Conservation (phyloP, 2,797 vertebrate species). For the Manis crassicaudata region DNA sequence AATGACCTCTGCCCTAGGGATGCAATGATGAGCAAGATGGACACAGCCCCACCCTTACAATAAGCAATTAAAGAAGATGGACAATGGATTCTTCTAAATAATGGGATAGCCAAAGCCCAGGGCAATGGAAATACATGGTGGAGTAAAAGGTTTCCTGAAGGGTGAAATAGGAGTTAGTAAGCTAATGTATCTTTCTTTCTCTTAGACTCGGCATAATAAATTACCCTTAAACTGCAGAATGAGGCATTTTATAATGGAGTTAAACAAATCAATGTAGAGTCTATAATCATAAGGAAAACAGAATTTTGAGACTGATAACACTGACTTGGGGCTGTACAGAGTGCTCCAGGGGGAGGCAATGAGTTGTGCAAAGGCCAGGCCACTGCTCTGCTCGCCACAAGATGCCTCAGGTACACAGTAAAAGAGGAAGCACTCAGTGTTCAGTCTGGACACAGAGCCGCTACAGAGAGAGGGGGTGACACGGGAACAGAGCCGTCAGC, state of each 20-base stretch:
- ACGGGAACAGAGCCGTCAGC: too few species aligned
- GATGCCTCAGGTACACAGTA: not conserved
- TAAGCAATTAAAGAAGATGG: not conserved
- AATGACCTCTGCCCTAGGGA: not conserved
- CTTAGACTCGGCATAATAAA: slow-evolving; percentile 4
- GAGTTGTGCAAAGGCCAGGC: rapidly evolving
- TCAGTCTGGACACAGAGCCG: not conserved
- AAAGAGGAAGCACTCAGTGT: not conserved
- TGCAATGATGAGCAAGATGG: not conserved
- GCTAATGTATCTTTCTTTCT: not conserved
- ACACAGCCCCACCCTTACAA: not conserved
- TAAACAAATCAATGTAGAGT: slow-evolving; percentile 35
- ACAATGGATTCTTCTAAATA: not conserved
- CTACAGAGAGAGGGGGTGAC: not conserved
- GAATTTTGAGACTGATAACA: not conserved
- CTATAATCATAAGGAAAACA: not conserved
- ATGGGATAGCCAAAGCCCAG: not conserved
- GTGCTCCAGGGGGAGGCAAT: not conserved
- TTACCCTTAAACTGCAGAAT: slow-evolving; percentile 32
- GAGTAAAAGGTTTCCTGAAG: not conserved
- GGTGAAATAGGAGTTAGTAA: not conserved
- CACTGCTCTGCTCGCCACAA: not conserved
- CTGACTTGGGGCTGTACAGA: not conserved
- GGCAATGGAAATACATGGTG: too few species aligned
- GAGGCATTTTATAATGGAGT: not conserved